These are phyloP conservation scores for Lagocephalus sceleratus DNA, from an alignment of 2,797 vertebrate species.

Conservation along the genomic window DNA sequence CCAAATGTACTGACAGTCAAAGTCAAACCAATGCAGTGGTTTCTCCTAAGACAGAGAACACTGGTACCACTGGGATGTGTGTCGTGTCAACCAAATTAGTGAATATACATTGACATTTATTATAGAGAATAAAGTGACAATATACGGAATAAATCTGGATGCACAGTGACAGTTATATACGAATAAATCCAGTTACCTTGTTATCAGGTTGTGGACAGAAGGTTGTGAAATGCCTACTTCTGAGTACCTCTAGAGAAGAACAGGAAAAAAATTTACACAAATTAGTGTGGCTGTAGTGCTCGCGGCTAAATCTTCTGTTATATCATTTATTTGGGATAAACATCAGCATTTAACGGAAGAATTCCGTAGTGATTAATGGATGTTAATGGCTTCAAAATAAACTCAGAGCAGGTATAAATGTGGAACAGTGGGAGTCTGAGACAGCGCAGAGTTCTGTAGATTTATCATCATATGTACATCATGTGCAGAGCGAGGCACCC, in stretches of 20 bases:
- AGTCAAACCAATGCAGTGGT: constrained; percentile 2
- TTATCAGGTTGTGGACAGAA: constrained; percentile 77
- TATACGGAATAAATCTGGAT: background rate
- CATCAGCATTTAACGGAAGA: no score
- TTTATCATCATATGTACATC: no score
- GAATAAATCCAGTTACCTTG: constrained; percentile 75
- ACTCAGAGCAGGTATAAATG: no score
- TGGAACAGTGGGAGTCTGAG: no score
- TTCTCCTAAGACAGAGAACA: constrained; percentile 16
- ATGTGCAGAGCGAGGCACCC: no score
- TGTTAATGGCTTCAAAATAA: background rate
- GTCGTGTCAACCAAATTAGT: no score
- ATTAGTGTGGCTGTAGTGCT: no score
- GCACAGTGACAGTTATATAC: background rate
- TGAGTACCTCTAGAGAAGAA: constrained; percentile 80
- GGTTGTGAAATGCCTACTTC: constrained; percentile 84
- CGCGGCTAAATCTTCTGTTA: no score
- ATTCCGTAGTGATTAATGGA: background rate
- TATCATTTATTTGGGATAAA: no score
- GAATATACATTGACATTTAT: no score
- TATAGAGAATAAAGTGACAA: no score
- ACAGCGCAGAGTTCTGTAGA: background rate
- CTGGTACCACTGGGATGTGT: constrained; percentile 14
- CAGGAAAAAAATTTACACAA: constrained; percentile 1
- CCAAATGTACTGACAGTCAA: background rate